Evolutionary conservation across 2,888 invertebrate genomes (phyloP).

Genomic region (Physocephala rufipes): DNA sequence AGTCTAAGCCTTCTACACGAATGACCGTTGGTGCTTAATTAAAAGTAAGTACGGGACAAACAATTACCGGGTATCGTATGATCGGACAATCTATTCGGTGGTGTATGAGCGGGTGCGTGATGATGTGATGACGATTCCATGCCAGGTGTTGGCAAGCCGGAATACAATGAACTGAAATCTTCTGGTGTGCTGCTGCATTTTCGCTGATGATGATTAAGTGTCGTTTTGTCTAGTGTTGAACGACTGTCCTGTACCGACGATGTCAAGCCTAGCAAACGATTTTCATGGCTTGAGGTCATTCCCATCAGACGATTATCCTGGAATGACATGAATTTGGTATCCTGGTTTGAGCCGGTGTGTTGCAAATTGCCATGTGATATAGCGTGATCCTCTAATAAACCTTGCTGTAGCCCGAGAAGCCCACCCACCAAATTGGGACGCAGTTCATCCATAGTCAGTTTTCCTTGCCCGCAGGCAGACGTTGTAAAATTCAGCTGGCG

Average conservation of each 20-base stretch:
- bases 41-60: constrained; percentile 28
- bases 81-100: constrained; percentile 71
- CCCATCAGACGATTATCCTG: constrained; percentile 67
- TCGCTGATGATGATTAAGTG: constrained; percentile 66
- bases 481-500: constrained; percentile 83
- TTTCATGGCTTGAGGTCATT: constrained; percentile 63
- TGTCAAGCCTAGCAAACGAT: constrained; percentile 63
- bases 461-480: constrained; percentile 77
- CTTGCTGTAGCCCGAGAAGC: constrained; percentile 79
- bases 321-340: constrained; percentile 67
- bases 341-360: constrained; percentile 65
- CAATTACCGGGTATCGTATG: constrained; percentile 72
- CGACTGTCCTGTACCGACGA: constrained; percentile 69
- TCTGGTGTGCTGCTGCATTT: constrained; percentile 89
- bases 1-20: constrained; percentile 35
- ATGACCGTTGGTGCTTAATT: not conserved
- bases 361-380: constrained; percentile 59
- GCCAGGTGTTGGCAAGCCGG: constrained; percentile 68
- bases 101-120: constrained; percentile 77
- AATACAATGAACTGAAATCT: constrained; percentile 88
- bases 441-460: constrained; percentile 84
- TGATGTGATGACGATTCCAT: constrained; percentile 69
- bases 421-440: constrained; percentile 84
- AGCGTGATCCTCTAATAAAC: constrained; percentile 82
- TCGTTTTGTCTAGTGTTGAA: constrained; percentile 69